Base-by-base conservation (phyloP, 2,888 invertebrate species). In the Athetis lepigone region DNA sequence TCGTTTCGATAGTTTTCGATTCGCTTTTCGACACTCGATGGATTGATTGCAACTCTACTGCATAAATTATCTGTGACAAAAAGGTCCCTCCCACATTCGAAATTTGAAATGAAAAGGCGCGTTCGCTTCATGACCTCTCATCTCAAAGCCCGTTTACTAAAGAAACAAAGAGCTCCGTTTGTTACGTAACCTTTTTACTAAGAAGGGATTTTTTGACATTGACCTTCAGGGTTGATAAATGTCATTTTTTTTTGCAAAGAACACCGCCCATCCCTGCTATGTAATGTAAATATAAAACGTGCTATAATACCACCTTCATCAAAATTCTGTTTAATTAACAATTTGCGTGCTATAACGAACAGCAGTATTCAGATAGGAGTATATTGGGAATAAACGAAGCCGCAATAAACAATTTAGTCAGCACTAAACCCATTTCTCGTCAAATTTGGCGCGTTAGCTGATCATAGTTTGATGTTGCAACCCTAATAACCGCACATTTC, bases 401-500 rank as follows among this genome's bases (percentile, higher is more conserved):
- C 66, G 60, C 61, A 62, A 69, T 67, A 72, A 62, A 72, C 62
- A 67, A 77, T 74, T 64, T 67, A 79, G 19, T 63, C 42, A 39
- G 55, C 71, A 59, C 66, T 67, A 75, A 77, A 75, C 63, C 56
- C 75, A 79, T 79, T 79, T 78, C 45, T 39, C 75, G 71, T 66
- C 61, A 61, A 73, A 70, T 82, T 76, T 73, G 67, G 60, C 63
- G 57, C 71, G 74, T 78, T 70, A 70, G 50, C 60, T 60, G 62
- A 70, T 74, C 70, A 70, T 61, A 79, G 67, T 70, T 49, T 67
- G 70, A 67, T 71, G 72, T 42, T 73, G 70, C 85, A 86, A 80
- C 84, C 80, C 83, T 83, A 84, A 85, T 83, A 82, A 80, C 83
- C 83, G 85, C 85, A 84, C 83, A 81, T 85, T 90, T 87, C 80